phyloP scores from a whole-genome alignment of 2,797 vertebrate species.

The Poliocrania exsul region DNA sequence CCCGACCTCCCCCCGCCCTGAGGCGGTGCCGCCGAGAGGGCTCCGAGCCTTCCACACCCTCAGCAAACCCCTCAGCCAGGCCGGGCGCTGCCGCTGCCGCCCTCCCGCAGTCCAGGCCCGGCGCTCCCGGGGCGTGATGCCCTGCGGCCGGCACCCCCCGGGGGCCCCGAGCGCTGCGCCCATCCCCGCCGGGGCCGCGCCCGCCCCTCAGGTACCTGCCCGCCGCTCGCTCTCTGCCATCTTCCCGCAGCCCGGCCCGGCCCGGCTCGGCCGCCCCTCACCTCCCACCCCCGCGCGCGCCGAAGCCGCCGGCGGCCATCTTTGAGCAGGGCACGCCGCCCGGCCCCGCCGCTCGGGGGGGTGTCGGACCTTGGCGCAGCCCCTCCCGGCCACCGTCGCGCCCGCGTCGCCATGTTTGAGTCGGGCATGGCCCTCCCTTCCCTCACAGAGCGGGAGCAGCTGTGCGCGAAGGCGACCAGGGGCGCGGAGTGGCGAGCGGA shows the following conservation, averaged over 20 bases:
- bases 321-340: constrained; percentile 43
- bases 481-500: background rate
- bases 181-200: background rate
- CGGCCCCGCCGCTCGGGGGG: accelerated
- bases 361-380: background rate
- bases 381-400: background rate
- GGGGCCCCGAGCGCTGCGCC: no score
- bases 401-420: background rate
- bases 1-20: background rate
- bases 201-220: constrained; percentile 56
- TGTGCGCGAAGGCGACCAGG: no score
- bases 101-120: background rate
- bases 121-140: background rate
- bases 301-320: constrained; percentile 49
- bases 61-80: background rate
- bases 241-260: constrained; percentile 55
- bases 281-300: constrained; percentile 18
- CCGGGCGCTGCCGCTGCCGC: no score
- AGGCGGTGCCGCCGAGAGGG: no score
- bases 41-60: no score
- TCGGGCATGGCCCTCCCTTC: background rate
- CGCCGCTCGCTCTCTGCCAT: constrained; percentile 79
- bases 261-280: constrained; percentile 11
- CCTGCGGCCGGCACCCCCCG: background rate
- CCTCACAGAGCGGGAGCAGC: accelerated